Evolutionary conservation across 2,113 vertebrate genomes (phyloP).

Genomic region (Galbula dea): DNA sequence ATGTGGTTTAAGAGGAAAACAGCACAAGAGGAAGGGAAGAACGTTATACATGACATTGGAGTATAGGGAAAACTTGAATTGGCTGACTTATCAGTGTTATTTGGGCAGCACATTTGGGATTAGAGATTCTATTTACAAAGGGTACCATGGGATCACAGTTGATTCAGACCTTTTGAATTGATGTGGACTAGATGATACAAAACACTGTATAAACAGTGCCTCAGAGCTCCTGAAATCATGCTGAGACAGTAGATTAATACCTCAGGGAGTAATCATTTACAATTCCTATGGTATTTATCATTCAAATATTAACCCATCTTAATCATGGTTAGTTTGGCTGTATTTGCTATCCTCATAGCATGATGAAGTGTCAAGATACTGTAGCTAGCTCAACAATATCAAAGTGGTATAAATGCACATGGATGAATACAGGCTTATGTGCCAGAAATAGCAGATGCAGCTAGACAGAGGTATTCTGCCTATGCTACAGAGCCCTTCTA

Average conservation of each 20-base stretch:
- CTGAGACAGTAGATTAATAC: neutral
- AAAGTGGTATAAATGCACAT: neutral
- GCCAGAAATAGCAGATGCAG: neutral
- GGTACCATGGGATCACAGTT: neutral
- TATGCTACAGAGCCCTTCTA: neutral
- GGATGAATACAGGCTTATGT: neutral
- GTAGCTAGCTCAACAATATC: neutral
- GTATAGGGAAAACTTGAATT: neutral
- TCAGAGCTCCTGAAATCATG: neutral
- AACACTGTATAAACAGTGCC: neutral
- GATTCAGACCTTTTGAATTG: constrained; percentile 6
- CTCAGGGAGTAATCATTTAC: neutral
- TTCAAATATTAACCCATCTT: neutral
- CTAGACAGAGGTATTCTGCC: neutral
- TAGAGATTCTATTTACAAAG: constrained; percentile 38
- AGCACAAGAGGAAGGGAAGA: neutral
- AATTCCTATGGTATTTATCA: neutral
- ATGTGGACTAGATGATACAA: constrained; percentile 14
- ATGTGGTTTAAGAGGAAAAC: neutral
- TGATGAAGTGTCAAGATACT: neutral
- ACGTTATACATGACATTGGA: neutral
- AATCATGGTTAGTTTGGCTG: accelerated
- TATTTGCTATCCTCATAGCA: neutral
- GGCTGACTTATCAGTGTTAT: constrained; percentile 1
- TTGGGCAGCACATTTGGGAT: constrained; percentile 17